A percentile compares a stretch with the other conserved stretches of the same genome.
Evolutionary conservation across 2,888 invertebrate species (phyloP).

Genomic region (Euzophera pinguis): DNA sequence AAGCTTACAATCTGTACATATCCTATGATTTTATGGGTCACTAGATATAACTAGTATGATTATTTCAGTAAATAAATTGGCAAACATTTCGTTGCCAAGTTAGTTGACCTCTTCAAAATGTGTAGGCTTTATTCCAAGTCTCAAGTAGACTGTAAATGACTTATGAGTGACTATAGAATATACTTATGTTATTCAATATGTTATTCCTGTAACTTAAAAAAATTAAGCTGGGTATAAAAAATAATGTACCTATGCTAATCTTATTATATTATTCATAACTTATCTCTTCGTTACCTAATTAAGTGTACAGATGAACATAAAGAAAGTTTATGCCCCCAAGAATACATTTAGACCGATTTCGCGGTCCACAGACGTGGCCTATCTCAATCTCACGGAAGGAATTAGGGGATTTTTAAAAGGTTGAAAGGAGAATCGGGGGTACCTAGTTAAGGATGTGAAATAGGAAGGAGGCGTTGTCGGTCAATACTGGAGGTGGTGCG

Average conservation of each 20-base stretch:
- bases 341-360: constrained; percentile 32
- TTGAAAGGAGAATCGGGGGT: constrained; percentile 65
- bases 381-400: constrained; percentile 63
- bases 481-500: constrained; percentile 78
- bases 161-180: neutral
- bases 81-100: constrained; percentile 42
- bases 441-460: constrained; percentile 77
- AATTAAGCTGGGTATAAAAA: too few relatives aligned
- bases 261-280: too few relatives aligned
- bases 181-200: too few relatives aligned
- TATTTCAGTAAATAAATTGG: constrained; percentile 31
- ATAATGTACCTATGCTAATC: too few relatives aligned
- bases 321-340: constrained; percentile 27
- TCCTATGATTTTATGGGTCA: too few relatives aligned
- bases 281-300: neutral
- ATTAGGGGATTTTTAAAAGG: constrained; percentile 67
- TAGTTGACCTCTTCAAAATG: constrained; percentile 49
- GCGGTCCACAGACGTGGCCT: constrained; percentile 55
- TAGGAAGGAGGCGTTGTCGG: constrained; percentile 78
- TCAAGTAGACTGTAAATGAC: neutral
- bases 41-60: too few relatives aligned
- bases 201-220: too few relatives aligned
- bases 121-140: constrained; percentile 44
- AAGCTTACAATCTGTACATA: too few relatives aligned
- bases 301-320: neutral